Evolutionary conservation across 1,140 invertebrate species (phyloP), one percentile per base, ranked within the genome.

Genomic region (Drosophila kanapiae): DNA sequence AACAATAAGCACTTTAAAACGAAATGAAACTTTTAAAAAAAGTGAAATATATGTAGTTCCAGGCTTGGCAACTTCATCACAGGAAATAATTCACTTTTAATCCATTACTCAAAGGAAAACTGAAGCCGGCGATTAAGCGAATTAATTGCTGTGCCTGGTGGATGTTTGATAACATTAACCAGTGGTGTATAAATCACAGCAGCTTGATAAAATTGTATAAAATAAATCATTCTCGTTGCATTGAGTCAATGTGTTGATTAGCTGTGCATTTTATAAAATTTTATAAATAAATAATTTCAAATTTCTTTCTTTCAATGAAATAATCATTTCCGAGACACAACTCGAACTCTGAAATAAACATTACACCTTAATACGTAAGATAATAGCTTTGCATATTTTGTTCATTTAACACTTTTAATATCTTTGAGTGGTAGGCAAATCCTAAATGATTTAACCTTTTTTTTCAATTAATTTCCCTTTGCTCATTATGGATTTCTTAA

Each of bases 11-110:
- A 62, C 61, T 57, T 47, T 57, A 59, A 49, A 45, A 42, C 9
- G 37, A 75, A 49, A 58, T 40, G 58, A 59, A 71, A 62, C 45
- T 60, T 43, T 16, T 72, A 76, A 84, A 29, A 77, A 71, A 84
- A 29, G 3, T 48, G 13, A 48, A 48, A 48, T 47, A 3, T 45
- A 13, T 79, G 54, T 80, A 63, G 71, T 83, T 51, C 60, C 65
- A 45, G 61, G 58, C 58, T 18, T 60, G 67, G 49, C 11, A 38
- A 40, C 23, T 18, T 61, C 23, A 13, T 61, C 35, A 8, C 23
- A 37, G 54, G 8, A 61, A 38, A 38, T 67, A 31, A 49, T 42
- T 68, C 16, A 40, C 45, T 63, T 48, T 35, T 51, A 33, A 31
- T 53, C 31, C 35, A 29, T 63, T 63, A 33, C 18, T 23, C 38